Base-by-base conservation (phyloP, 2,113 vertebrate genomes). In the Tupaia tana region DNA sequence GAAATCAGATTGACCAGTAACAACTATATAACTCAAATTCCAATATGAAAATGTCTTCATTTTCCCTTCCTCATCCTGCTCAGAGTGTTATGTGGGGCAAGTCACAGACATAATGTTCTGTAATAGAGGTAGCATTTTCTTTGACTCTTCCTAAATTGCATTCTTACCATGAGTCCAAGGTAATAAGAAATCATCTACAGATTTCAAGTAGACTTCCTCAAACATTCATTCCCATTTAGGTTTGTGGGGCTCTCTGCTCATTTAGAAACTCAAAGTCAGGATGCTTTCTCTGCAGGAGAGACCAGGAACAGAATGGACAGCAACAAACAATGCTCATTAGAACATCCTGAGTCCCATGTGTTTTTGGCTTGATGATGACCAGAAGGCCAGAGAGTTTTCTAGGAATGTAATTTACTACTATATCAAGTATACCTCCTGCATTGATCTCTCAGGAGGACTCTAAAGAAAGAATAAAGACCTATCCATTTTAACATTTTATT, bases 81-180 rank as follows among this genome's bases (percentile, higher is more conserved):
- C 64, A 70, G 58, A 67, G 63, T 22, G 27, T 20, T 34, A 67
- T 0, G 0, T 54, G 43, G 6, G 34, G 31, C 34, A 70, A 90
- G 13, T 64, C 64, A 29, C 31, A 9, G 27, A 61, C 52, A 73
- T 63, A 69, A 22, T 29, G 7, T n/a, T 89, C 22, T 43, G 4
- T 82, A 43, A 74, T 43, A 69, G 69, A 61, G 9, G 52, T 27
- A 61, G 71, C 31, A 58, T 6, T 77, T 85, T 87, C 71, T 94
- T 87, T 74, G 69, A 43, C 82, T 59, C 22, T 29, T 61, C 74
- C 92, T 66, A 93, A 87, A 79, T 79, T 25, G 15, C 73, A 16
- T 77, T 94, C 71, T 93, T 95, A 73, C 88, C 84, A 66, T 43
- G 67, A 92, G 34, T 63, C 34, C 58, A 82, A 31, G 63, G 29